phyloP scores from a whole-genome alignment of 1,140 invertebrate species.

The Drosophila kanapiae region DNA sequence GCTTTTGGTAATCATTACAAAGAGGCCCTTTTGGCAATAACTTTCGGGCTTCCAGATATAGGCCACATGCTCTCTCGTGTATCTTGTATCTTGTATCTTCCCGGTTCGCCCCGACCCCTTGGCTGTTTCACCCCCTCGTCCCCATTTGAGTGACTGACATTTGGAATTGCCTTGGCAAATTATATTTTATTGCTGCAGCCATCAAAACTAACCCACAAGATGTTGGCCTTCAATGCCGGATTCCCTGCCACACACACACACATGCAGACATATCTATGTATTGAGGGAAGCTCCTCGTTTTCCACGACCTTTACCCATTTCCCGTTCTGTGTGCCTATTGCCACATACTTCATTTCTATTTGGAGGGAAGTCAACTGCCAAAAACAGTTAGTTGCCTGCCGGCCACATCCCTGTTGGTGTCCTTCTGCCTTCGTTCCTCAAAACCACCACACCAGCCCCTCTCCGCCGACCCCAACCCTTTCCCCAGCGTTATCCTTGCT shows the following conservation, averaged over 20 bases:
- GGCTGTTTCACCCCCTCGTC: not conserved
- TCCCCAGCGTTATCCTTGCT: slow-evolving; percentile 17
- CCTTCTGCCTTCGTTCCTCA: not conserved
- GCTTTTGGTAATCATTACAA: not conserved
- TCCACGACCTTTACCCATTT: slow-evolving; percentile 4
- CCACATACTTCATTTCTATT: slow-evolving; percentile 71
- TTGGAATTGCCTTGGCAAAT: slow-evolving; percentile 64
- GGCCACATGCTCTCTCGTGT: not conserved
- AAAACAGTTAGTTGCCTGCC: slow-evolving; percentile 65
- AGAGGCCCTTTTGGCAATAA: not conserved
- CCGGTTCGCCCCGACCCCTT: not conserved
- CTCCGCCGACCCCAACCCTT: not conserved
- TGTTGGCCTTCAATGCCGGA: slow-evolving; percentile 48
- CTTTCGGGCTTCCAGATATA: not conserved
- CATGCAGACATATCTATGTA: not conserved
- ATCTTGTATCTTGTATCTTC: slow-evolving; percentile 5
- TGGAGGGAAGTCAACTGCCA: slow-evolving; percentile 64
- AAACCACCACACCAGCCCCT: too few relatives aligned
- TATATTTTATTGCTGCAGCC: slow-evolving; percentile 65
- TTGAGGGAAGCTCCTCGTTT: slow-evolving; percentile 2
- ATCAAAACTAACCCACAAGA: slow-evolving; percentile 64
- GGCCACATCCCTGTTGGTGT: slow-evolving; percentile 49
- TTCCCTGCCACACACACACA: not conserved
- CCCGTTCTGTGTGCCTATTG: slow-evolving; percentile 44
- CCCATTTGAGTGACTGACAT: slow-evolving; percentile 47